These are phyloP conservation scores for Halictus rubicundus DNA, from an alignment of 1,140 invertebrate species.

Conservation along the genomic window DNA sequence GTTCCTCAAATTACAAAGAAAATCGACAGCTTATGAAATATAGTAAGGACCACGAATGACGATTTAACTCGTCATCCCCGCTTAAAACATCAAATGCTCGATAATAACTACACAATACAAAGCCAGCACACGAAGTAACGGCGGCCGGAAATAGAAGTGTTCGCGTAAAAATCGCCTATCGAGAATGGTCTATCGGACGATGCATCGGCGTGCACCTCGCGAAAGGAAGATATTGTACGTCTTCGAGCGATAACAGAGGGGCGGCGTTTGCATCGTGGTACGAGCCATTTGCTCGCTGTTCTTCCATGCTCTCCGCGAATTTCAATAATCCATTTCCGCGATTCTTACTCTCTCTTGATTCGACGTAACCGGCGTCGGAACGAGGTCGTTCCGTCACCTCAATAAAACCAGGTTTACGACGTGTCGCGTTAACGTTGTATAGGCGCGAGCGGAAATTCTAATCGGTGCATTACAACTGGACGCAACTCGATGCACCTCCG, in stretches of 20 bases:
- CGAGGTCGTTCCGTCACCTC: neutral
- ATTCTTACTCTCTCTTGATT: neutral
- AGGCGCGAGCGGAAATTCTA: neutral
- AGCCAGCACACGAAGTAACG: too few relatives aligned
- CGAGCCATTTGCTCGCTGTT: neutral
- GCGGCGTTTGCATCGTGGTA: too few relatives aligned
- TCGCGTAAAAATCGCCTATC: neutral
- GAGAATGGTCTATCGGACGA: too few relatives aligned
- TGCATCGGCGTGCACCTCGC: too few relatives aligned
- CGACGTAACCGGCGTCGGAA: neutral
- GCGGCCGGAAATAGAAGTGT: too few relatives aligned
- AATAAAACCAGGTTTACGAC: neutral
- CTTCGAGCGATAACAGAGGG: neutral
- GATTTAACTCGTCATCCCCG: too few relatives aligned
- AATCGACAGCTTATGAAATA: too few relatives aligned
- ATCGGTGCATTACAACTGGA: neutral
- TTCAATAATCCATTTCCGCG: neutral
- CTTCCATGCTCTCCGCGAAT: neutral
- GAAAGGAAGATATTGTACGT: neutral
- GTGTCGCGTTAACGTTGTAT: neutral
- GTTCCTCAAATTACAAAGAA: too few relatives aligned
- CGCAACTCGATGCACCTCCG: too few relatives aligned
- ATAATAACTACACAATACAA: too few relatives aligned
- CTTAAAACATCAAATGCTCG: too few relatives aligned
- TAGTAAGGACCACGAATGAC: too few relatives aligned